Conservation (phyloP, 1,140 invertebrate genomes). For the Yoshiicerus persimilis region DNA sequence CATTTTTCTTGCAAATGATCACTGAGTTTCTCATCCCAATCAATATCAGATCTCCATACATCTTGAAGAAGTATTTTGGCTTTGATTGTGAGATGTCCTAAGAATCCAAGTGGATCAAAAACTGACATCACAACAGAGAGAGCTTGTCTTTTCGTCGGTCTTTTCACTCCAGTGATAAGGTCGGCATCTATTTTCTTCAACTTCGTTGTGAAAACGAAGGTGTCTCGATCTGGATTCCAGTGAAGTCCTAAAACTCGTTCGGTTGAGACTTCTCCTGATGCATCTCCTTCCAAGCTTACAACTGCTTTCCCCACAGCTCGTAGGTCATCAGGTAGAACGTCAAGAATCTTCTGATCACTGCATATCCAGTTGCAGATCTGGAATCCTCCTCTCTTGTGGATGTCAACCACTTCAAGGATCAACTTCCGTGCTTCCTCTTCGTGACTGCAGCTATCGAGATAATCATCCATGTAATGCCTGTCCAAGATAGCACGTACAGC, state of each 20-base stretch:
- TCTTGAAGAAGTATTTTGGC: constrained; percentile 42
- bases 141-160: constrained; percentile 32
- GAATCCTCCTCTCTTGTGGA: not conserved
- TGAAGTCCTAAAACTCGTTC: not conserved
- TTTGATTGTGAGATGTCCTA: constrained; percentile 23
- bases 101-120: constrained; percentile 39
- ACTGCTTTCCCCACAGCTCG: not conserved
- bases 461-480: constrained; percentile 38
- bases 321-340: not conserved
- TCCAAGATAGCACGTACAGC: not conserved
- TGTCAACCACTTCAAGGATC: not conserved
- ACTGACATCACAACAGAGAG: constrained; percentile 1
- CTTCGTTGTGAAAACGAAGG: not conserved
- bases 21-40: constrained; percentile 36
- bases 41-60: constrained; percentile 24
- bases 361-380: constrained; percentile 20
- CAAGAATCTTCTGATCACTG: not conserved
- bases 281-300: not conserved
- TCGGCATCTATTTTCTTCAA: not conserved
- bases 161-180: not conserved
- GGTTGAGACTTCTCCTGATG: not conserved
- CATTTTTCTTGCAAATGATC: not conserved
- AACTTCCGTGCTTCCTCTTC: constrained; percentile 29
- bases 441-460: not conserved
- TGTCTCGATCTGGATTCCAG: not conserved